Evolutionary conservation across 1,140 invertebrate genomes (phyloP).

Genomic region (Octopus bimaculoides): DNA sequence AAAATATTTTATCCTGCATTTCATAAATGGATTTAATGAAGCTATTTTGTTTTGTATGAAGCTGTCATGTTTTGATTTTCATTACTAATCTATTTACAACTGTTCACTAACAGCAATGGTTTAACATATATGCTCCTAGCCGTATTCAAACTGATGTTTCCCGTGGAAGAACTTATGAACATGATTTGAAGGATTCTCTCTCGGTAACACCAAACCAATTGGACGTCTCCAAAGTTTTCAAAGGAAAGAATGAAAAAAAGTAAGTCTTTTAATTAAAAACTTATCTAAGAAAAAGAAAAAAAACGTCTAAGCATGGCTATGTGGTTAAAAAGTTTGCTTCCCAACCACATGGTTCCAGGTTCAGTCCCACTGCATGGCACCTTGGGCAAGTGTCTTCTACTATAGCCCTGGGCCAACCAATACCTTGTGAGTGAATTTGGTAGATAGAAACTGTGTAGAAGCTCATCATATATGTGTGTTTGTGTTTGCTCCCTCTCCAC

Average conservation of each 20-base stretch:
- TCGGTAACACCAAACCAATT: slow-evolving; percentile 25
- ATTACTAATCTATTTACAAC: background rate
- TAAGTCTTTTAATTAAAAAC: slow-evolving; percentile 22
- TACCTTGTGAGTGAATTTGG: background rate
- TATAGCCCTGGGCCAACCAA: background rate
- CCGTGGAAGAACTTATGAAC: slow-evolving; percentile 10
- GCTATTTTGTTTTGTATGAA: background rate
- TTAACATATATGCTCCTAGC: slow-evolving; percentile 49
- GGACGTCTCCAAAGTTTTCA: slow-evolving; percentile 49
- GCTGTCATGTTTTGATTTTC: slow-evolving; percentile 7
- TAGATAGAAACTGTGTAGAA: background rate
- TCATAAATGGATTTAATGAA: background rate
- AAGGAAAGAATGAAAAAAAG: slow-evolving; percentile 51
- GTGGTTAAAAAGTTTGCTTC: background rate
- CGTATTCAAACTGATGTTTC: slow-evolving; percentile 43
- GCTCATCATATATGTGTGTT: too few species aligned
- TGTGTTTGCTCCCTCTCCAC: too few species aligned
- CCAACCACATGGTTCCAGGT: background rate
- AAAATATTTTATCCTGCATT: background rate
- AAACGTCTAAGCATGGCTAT: background rate
- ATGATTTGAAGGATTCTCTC: background rate
- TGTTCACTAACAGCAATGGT: slow-evolving; percentile 48
- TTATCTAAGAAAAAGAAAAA: background rate
- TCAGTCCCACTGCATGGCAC: background rate
- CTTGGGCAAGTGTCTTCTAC: background rate